Base-by-base conservation (phyloP, 2,888 invertebrate species). In the Syrphus vitripennis region DNA sequence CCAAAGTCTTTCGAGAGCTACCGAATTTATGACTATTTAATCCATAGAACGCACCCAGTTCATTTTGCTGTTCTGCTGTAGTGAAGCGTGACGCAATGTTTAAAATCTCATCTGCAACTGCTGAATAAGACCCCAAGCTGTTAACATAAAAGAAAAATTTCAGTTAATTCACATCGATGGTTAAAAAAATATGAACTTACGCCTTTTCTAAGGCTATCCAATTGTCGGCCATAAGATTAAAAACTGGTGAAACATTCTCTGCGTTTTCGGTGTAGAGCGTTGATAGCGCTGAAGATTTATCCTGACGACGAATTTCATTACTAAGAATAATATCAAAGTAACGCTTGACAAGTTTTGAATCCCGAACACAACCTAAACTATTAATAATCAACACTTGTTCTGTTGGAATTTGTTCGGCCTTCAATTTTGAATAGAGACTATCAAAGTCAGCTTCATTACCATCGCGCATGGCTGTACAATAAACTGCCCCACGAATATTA, bases 321-420 rank as follows among this genome's bases (percentile, higher is more conserved):
- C 88, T 94, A 89, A 61, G 93, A 88, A 89, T 94, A 93, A 90
- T 94, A 93, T 42, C 89, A 88, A 88, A 94, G 91, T 88, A 95
- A 93, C 71, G 89, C 19, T 92, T 90, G 4, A 97, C 92, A 24
- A 95, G 92, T 40, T 90, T 90, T 0, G 91, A 88, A 71, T 95
- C 90, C 75, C 92, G 93, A 0, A 95, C 94, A 89, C 97, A 97
- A 0, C 96, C 96, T 70, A 98, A 92, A 1, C 94, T 94, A 67
- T 91, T 92, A 24, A 97, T 93, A 1, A 97, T 93, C 9, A 94
- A 91, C 4, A 94, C 93, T 90, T 95, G 94, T 91, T 97, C 97
- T 0, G 95, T 94, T 48, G 95, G 95, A 1, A 95, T 94, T 40
- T 94, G 94, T 67, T 94, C 93, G 0, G 88, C 90, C 67, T 91